These are phyloP conservation scores for Paedocypris micromegethes DNA, from an alignment of 2,797 vertebrate species.

Conservation along the genomic window DNA sequence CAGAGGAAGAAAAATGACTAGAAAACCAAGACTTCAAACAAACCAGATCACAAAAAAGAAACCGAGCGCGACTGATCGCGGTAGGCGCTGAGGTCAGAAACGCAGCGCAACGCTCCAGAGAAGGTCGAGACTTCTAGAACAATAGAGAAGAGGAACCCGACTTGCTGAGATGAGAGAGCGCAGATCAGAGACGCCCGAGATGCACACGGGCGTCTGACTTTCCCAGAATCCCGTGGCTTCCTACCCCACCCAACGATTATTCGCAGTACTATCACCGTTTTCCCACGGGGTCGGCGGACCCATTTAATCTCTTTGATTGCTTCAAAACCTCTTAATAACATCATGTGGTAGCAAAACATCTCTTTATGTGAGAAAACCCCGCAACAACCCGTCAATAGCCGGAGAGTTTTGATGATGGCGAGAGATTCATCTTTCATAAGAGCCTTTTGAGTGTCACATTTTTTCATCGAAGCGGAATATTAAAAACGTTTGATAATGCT, in stretches of 20 bases:
- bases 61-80: slow-evolving; percentile 18
- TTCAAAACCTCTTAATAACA: not conserved
- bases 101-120: not conserved
- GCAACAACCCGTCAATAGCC: no score
- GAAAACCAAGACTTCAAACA: slow-evolving; percentile 12
- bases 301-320: not conserved
- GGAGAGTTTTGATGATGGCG: no score
- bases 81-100: slow-evolving; percentile 8
- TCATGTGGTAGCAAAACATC: not conserved
- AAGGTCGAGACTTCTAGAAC: slow-evolving; percentile 30
- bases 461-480: no score
- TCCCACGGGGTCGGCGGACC: not conserved
- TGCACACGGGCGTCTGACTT: not conserved
- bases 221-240: slow-evolving; percentile 19
- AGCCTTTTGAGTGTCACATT: no score
- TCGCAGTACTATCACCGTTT: slow-evolving; percentile 1
- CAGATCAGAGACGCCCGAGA: slow-evolving; percentile 25
- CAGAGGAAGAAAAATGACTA: not conserved
- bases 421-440: not conserved
- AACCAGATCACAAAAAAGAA: slow-evolving; percentile 2
- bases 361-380: not conserved
- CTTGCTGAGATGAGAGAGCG: slow-evolving; percentile 31
- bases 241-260: slow-evolving; percentile 4
- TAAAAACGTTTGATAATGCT: not conserved
- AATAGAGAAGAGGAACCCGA: slow-evolving; percentile 10